These are phyloP conservation scores for Argopecten irradians DNA, from an alignment of 1,140 invertebrate species.

Conservation along the genomic window DNA sequence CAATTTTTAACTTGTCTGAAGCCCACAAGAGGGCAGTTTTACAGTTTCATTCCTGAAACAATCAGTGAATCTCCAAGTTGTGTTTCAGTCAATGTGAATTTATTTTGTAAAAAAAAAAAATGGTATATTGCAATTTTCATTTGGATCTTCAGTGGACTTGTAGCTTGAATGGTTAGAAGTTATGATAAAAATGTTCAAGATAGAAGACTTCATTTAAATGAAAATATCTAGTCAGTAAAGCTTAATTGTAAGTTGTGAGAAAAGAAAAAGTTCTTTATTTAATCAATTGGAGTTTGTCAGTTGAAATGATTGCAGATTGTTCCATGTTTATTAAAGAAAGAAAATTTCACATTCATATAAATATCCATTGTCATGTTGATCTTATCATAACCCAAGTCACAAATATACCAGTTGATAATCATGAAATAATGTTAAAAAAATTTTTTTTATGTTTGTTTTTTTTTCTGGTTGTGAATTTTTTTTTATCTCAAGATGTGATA, in stretches of 20 bases:
- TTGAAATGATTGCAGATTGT: background rate
- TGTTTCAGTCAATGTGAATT: background rate
- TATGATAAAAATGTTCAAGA: too few species aligned
- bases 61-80: too few species aligned
- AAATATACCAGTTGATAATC: background rate
- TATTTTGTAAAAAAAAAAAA: too few species aligned
- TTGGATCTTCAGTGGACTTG: too few species aligned
- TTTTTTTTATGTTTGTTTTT: background rate
- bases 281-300: slow-evolving; percentile 5
- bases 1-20: background rate
- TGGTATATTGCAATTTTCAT: too few species aligned
- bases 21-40: background rate
- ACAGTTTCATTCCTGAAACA: background rate
- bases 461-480: background rate
- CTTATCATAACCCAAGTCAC: background rate
- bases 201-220: too few species aligned
- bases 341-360: too few species aligned
- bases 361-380: too few species aligned
- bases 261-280: too few species aligned
- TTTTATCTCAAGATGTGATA: background rate
- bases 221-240: too few species aligned
- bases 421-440: background rate
- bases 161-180: too few species aligned
- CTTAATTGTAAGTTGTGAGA: too few species aligned
- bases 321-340: background rate